phyloP scores from a whole-genome alignment of 2,113 vertebrate genomes.

The Plectropomus leopardus region DNA sequence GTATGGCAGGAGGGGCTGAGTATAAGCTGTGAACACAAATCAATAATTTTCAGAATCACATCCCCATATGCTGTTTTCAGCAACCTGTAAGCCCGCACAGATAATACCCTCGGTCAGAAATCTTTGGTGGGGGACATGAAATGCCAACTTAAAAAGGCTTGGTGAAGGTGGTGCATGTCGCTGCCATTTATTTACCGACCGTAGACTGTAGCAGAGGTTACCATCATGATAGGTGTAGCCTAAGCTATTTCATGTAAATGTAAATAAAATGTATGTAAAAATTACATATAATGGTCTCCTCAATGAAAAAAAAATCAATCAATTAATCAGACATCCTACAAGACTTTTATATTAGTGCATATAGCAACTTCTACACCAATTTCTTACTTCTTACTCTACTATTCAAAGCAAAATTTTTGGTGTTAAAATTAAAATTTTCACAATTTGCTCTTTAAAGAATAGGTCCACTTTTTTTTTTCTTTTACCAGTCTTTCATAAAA shows the following conservation, averaged over 20 bases:
- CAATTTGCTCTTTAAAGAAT: not conserved
- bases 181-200: not conserved
- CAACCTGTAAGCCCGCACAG: not conserved
- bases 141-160: not conserved
- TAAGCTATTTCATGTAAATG: conserved; percentile 5
- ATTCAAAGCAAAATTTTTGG: too few relatives aligned
- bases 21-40: conserved; percentile 69
- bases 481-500: too few relatives aligned
- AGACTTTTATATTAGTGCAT: not conserved
- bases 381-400: too few relatives aligned
- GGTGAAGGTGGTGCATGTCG: not conserved
- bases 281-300: not conserved
- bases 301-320: not conserved
- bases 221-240: conserved; percentile 50
- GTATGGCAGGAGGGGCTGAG: conserved; percentile 17
- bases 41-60: conserved; percentile 56
- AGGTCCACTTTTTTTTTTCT: too few relatives aligned
- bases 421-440: not conserved
- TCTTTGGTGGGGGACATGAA: not conserved
- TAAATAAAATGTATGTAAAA: too few relatives aligned
- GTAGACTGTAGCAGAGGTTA: not conserved
- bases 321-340: too few relatives aligned
- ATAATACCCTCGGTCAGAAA: not conserved
- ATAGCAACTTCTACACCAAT: not conserved
- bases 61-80: conserved; percentile 20